Evolutionary conservation across 2,888 invertebrate genomes (phyloP), one percentile per base, ranked within the genome.

Genomic region (Stramonita haemastoma): DNA sequence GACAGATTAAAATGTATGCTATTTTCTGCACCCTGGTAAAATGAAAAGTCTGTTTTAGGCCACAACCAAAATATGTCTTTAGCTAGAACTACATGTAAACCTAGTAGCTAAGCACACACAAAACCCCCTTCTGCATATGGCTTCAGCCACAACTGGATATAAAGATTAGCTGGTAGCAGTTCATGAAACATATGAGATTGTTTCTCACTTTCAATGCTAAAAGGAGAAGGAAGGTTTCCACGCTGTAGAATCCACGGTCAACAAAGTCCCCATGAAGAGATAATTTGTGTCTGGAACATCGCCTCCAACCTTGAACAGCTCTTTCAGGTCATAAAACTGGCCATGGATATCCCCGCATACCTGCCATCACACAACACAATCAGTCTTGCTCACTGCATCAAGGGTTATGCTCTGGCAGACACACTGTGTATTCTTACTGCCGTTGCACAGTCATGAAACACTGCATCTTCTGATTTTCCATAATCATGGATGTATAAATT

Each of bases 191-290:
- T 6, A 26, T n/a, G 56, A 77, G 22, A 77, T 81, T 32, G 60
- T 5, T 26, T 94, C 94, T 96, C 96, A 99, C 99, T 97, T 99
- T 99, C 92, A 99, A 97, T 90, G 99, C 99, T 95, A 99, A 97
- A 92, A 99, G 97, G 93, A 99, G 97, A 93, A 99, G 97, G 96
- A 99, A 99, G 91, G 99, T 99, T 97, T 99, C 99, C 26, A 99
- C 99, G 95, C 99, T 99, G 96, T 99, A 99, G 96, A 99, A 99
- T 81, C 99, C 99, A 96, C 99, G 97, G 96, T 99, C 99, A 19
- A 99, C 99, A 97, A 99, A 99, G 96, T 99, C 99, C 99, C 99
- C 98, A 99, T 99, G 96, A 99, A 99, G 91, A 99, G 97, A 96
- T 99, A 99, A 96, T 99, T 99, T 92, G 99, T 99, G 96, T 99